These are phyloP conservation scores for Drosophila insularis DNA, from an alignment of 1,140 invertebrate genomes.

Conservation along the genomic window DNA sequence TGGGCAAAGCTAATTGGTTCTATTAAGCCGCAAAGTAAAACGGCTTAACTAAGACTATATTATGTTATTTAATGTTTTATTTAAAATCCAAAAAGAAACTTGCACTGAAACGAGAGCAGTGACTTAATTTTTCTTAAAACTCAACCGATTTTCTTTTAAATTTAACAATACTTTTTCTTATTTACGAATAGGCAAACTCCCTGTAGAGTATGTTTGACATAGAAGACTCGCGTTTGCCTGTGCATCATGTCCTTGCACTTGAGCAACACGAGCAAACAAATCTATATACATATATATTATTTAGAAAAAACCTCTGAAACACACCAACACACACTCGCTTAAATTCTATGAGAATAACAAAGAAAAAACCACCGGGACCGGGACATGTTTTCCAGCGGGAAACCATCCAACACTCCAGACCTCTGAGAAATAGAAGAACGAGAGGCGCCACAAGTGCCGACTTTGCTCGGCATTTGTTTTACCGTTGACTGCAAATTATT, in stretches of 20 bases:
- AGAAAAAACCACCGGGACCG: conserved; percentile 9
- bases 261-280: conserved; percentile 55
- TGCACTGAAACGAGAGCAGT: not conserved
- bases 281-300: conserved; percentile 40
- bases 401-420: not conserved
- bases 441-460: conserved; percentile 65
- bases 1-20: no score
- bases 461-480: conserved; percentile 57
- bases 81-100: no score
- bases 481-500: conserved; percentile 74
- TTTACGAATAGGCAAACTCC: not conserved
- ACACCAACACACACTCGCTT: not conserved
- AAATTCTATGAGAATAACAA: conserved; percentile 16
- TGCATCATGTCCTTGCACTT: conserved; percentile 65
- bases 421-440: conserved; percentile 18
- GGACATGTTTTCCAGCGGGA: conserved; percentile 27
- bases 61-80: no score
- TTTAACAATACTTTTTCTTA: not conserved
- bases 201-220: not conserved
- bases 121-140: not conserved
- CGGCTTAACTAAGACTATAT: no score
- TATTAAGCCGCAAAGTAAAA: no score
- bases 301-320: conserved; percentile 15
- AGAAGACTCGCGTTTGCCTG: conserved; percentile 6
- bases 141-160: not conserved